phyloP scores from a whole-genome alignment of 92 coral and sea anemone species.

The Blastomussa wellsi region DNA sequence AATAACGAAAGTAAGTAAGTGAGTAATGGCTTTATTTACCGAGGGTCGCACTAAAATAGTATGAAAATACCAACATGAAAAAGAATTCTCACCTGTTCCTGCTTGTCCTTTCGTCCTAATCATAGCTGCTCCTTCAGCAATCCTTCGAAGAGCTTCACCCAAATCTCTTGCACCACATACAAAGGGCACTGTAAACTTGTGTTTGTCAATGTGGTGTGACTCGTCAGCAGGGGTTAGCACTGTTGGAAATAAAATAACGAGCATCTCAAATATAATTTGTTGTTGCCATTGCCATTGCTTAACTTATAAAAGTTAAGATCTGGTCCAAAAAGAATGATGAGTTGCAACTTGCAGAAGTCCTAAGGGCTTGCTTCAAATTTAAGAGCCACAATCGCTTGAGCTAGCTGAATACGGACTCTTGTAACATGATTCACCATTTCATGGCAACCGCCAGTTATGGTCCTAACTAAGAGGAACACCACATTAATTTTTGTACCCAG shows the following conservation, averaged over 20 bases:
- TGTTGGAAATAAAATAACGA: constrained; percentile 8
- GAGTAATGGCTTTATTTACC: too few species aligned
- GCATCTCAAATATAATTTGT: neutral
- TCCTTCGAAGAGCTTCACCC: constrained; percentile 98
- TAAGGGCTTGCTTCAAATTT: neutral
- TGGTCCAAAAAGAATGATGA: too few species aligned
- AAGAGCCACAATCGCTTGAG: neutral
- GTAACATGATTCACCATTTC: too few species aligned
- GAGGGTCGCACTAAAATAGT: too few species aligned
- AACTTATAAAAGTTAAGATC: too few species aligned
- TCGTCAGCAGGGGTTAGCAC: constrained; percentile 95
- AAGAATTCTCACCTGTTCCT: constrained; percentile 72
- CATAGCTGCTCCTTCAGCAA: constrained; percentile 98
- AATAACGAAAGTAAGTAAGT: too few species aligned
- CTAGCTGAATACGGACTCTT: too few species aligned
- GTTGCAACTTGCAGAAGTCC: neutral
- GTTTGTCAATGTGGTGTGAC: constrained; percentile 91
- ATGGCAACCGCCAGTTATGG: too few species aligned
- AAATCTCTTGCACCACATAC: constrained; percentile 97
- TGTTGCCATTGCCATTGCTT: too few species aligned
- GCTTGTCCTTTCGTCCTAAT: constrained; percentile 97
- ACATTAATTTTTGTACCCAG: too few species aligned
- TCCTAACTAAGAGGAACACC: too few species aligned
- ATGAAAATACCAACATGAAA: neutral
- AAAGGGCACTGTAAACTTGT: constrained; percentile 94